phyloP scores from a whole-genome alignment of 2,888 invertebrate species.

The Epistrophe eligans region DNA sequence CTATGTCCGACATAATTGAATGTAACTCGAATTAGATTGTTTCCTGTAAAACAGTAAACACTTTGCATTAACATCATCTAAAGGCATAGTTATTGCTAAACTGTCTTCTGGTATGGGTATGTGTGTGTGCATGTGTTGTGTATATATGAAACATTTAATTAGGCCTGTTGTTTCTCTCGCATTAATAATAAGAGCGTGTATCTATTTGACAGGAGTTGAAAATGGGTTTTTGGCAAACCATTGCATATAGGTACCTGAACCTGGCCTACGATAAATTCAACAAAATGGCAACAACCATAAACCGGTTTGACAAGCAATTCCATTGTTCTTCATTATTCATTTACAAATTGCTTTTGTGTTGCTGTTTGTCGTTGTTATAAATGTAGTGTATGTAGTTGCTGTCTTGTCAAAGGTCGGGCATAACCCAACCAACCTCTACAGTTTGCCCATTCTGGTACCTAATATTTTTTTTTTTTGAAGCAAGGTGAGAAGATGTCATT shows the following conservation, averaged over 20 bases:
- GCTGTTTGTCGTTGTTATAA: slow-evolving; percentile 4
- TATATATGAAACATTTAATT: slow-evolving; percentile 59
- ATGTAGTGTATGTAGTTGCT: not conserved
- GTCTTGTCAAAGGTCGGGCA: slow-evolving; percentile 1
- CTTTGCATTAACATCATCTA: slow-evolving; percentile 56
- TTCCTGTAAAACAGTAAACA: slow-evolving; percentile 69
- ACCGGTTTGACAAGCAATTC: slow-evolving; percentile 51
- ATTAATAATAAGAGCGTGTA: slow-evolving; percentile 63
- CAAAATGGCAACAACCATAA: slow-evolving; percentile 60
- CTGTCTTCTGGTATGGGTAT: not conserved
- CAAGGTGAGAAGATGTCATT: slow-evolving; percentile 58
- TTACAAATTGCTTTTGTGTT: slow-evolving; percentile 53
- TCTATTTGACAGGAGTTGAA: slow-evolving; percentile 64
- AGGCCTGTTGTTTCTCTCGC: slow-evolving; percentile 59
- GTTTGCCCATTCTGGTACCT: not conserved
- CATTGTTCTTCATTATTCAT: slow-evolving; percentile 68
- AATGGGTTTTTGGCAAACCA: slow-evolving; percentile 61
- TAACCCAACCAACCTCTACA: too few relatives aligned
- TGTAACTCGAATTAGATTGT: slow-evolving; percentile 71
- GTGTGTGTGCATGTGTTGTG: not conserved
- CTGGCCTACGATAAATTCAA: slow-evolving; percentile 48
- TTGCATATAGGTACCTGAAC: not conserved
- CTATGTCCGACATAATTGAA: slow-evolving; percentile 72
- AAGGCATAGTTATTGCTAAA: not conserved
- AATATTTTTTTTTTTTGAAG: not conserved